A percentile compares a stretch with the other conserved stretches of the same genome.
phyloP scores from a whole-genome alignment of 2,797 vertebrate genomes.

The Hippopotamyrus pictus region DNA sequence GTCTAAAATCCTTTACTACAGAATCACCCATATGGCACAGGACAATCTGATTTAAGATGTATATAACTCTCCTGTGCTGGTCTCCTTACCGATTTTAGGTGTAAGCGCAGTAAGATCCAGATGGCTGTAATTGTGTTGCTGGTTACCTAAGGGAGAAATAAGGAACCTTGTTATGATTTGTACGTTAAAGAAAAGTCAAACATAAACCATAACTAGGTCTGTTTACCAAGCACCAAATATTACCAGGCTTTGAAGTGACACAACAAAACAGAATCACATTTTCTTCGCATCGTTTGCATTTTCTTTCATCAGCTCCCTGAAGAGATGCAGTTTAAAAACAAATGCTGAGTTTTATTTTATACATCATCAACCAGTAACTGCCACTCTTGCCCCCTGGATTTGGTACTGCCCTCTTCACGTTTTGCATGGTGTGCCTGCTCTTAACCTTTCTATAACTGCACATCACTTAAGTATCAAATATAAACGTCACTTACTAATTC shows the following conservation, averaged over 20 bases:
- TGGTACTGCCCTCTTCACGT: background rate
- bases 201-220: background rate
- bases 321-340: background rate
- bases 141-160: constrained; percentile 71
- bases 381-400: background rate
- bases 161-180: constrained; percentile 38
- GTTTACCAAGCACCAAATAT: background rate
- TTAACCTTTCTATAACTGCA: background rate
- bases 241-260: background rate
- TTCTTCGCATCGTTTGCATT: background rate
- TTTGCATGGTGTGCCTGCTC: background rate
- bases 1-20: background rate
- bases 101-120: constrained; percentile 83
- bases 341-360: background rate
- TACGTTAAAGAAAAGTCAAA: background rate
- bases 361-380: background rate
- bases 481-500: background rate
- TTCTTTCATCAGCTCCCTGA: background rate
- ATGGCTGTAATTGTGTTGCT: constrained; percentile 85
- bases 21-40: background rate
- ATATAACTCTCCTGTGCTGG: background rate
- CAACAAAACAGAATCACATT: background rate
- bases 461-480: background rate
- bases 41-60: background rate
- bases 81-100: constrained; percentile 81